Percentiles rank a stretch among this genome's conserved stretches.
These are phyloP conservation scores for Hoplias malabaricus DNA, from an alignment of 2,113 vertebrate genomes.

Conservation along the genomic window DNA sequence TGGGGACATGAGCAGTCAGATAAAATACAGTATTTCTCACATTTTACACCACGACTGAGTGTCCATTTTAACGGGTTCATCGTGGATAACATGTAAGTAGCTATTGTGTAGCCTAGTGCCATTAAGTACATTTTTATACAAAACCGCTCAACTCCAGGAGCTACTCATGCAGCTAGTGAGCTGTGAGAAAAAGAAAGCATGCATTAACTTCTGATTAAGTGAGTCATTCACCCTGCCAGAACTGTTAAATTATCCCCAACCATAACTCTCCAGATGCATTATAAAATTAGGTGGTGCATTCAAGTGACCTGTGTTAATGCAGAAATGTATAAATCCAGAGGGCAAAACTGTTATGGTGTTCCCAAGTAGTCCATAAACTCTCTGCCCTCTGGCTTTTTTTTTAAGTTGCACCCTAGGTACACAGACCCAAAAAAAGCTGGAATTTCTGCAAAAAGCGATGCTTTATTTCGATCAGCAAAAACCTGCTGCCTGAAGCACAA, in stretches of 20 bases:
- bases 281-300: slow-evolving; percentile 68
- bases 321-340: slow-evolving; percentile 60
- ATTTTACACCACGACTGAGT: no score
- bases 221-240: slow-evolving; percentile 50
- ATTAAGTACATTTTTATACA: not conserved
- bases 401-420: no score
- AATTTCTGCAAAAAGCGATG: slow-evolving; percentile 1
- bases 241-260: slow-evolving; percentile 63
- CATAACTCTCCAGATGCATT: slow-evolving; percentile 61
- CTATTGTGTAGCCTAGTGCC: no score
- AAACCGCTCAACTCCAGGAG: not conserved
- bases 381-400: slow-evolving; percentile 1
- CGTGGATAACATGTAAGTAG: not conserved
- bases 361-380: not conserved
- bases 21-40: not conserved
- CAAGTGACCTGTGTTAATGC: slow-evolving; percentile 57
- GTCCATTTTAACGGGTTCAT: no score
- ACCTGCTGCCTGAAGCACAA: not conserved
- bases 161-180: not conserved
- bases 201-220: slow-evolving; percentile 61
- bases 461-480: not conserved
- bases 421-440: slow-evolving; percentile 46
- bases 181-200: slow-evolving; percentile 15
- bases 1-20: no score
- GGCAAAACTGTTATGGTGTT: slow-evolving; percentile 35